Conservation (phyloP, 1,140 invertebrate species). For the Ceratina calcarata region DNA sequence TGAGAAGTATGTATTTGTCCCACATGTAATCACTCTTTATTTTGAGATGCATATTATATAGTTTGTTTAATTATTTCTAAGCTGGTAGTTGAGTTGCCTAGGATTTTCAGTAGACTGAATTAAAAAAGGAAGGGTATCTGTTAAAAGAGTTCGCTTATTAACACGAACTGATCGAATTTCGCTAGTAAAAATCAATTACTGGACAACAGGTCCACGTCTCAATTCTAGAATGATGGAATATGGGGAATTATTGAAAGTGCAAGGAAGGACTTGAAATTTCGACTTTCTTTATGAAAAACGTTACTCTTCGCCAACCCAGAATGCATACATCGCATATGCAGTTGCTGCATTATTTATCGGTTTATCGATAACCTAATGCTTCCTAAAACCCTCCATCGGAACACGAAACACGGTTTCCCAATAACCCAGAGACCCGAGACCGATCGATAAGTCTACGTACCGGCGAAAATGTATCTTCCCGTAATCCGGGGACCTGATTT, state of each 20-base stretch:
- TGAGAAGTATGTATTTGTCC: not conserved
- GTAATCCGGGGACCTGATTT: conserved; percentile 28
- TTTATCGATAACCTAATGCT: not conserved
- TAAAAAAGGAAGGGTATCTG: too few species aligned
- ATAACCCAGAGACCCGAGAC: not conserved
- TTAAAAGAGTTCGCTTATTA: too few species aligned
- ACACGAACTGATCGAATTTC: too few species aligned
- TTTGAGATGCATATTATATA: not conserved
- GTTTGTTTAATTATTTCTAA: conserved; percentile 21
- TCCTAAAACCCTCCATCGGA: not conserved
- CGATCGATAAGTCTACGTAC: conserved; percentile 12
- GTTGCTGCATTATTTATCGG: too few species aligned
- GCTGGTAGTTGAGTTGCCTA: not conserved
- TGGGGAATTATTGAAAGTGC: too few species aligned
- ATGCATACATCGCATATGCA: too few species aligned
- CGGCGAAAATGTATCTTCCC: conserved; percentile 16
- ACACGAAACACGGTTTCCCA: not conserved
- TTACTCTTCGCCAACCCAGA: too few species aligned
- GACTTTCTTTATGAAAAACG: too few species aligned
- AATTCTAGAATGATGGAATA: too few species aligned
- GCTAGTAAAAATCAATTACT: too few species aligned
- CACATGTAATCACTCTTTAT: conserved; percentile 1
- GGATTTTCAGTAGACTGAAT: not conserved
- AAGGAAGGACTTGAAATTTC: too few species aligned
- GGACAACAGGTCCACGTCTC: too few species aligned